These are phyloP conservation scores for Molossus alvarezi DNA, from an alignment of 2,797 vertebrate species.

Conservation along the genomic window DNA sequence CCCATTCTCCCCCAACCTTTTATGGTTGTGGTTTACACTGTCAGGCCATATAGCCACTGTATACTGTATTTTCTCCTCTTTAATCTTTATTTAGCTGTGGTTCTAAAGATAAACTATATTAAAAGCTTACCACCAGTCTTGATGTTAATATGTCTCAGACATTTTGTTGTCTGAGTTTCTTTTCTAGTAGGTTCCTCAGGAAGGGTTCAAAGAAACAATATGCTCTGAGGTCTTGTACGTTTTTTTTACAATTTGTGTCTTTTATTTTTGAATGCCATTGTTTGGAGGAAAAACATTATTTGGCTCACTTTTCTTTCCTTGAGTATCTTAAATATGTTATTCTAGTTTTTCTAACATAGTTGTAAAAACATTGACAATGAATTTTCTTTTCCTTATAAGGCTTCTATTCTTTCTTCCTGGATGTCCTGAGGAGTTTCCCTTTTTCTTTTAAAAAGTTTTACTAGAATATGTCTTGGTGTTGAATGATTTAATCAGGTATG, in stretches of 20 bases:
- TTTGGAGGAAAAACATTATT: not conserved
- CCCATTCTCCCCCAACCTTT: not conserved
- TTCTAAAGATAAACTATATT: conserved; percentile 1
- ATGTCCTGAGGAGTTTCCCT: not conserved
- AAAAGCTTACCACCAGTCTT: not conserved
- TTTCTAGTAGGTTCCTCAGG: not conserved
- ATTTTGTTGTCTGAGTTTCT: not conserved
- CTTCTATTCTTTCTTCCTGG: not conserved
- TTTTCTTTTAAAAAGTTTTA: conserved; percentile 48
- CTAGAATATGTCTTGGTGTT: not conserved
- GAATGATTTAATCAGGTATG: not conserved
- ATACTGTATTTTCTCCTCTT: not conserved
- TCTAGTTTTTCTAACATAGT: not conserved
- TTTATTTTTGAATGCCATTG: conserved; percentile 20
- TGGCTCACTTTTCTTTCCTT: conserved; percentile 36
- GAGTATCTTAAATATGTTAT: conserved; percentile 33
- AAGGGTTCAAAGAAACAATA: not conserved
- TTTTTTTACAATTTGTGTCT: not conserved
- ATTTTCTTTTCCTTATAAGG: conserved; percentile 7
- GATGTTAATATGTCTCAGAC: not conserved
- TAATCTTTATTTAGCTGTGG: not conserved
- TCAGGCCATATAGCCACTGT: not conserved
- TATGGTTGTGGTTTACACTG: not conserved
- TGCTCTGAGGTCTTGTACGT: not conserved
- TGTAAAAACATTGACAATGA: conserved; percentile 27